Evolutionary conservation across 2,113 vertebrate species (phyloP), one percentile per base, ranked within the genome.

Genomic region (Eidolon helvum): DNA sequence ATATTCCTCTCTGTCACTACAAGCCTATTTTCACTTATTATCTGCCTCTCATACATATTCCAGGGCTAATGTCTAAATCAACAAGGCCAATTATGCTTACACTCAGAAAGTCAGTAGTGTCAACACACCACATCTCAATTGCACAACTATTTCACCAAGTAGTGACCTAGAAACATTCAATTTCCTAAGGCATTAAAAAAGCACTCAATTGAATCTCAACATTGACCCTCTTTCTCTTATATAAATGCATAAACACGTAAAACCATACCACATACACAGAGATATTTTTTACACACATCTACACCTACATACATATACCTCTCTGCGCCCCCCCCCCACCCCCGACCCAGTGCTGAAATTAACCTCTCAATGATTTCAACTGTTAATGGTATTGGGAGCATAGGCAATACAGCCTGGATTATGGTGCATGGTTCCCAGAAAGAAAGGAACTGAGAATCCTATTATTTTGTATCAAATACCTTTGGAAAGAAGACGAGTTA

Each of bases 61-160:
- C 7, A 10, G 72, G 28, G 16, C 5, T 87, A 86, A 86, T 35
- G 59, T 86, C 26, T 95, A 91, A 91, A 93, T 89, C 55, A 93
- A 68, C 30, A 61, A 91, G 33, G 50, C 8, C 61, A 91, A 78
- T 55, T 7, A 75, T 3, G 7, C 38, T 83, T 43, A 61, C 15
- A 82, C 40, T 71, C 5, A 78, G 38, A 65, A 84, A 69, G 43
- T 33, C 14, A 43, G 14, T 19, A 8, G 11, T 79, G 50, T 33
- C 33, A 35, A 40, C 12, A 22, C 0, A 28, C 15, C 28, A 19
- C 6, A 30, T 43, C 40, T 91, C 57, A 77, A 38, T 28, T 15
- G 3, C 45, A 88, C 7, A 38, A 53, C 21, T n/a, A 0, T 30
- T 0, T 38, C 26, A 83, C 55, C 26, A 66, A 66, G 12, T 9